A percentile compares a stretch with the other conserved stretches of the same genome.
phyloP scores from a whole-genome alignment of 2,888 invertebrate species.

The Choreutis nemorana region DNA sequence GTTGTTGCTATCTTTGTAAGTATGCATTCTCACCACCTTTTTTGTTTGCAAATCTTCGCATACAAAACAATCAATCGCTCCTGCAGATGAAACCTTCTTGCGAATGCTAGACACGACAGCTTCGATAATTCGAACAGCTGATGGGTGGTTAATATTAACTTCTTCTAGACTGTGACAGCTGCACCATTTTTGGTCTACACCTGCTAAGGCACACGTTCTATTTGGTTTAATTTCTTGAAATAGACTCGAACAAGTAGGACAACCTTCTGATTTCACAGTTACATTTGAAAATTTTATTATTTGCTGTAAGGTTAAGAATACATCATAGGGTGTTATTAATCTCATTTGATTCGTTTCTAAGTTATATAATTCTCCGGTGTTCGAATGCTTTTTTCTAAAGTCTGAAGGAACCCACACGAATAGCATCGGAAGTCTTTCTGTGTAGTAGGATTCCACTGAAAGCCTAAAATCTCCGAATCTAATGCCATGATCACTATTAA shows the following conservation, averaged over 20 bases:
- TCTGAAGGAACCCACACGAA: constrained; percentile 72
- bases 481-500: constrained; percentile 81
- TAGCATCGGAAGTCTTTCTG: constrained; percentile 78
- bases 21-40: constrained; percentile 45
- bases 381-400: constrained; percentile 61
- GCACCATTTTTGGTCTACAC: constrained; percentile 77
- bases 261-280: constrained; percentile 46
- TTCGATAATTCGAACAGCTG: constrained; percentile 46
- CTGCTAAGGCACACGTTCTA: constrained; percentile 72
- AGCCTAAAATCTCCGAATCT: constrained; percentile 73
- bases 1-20: constrained; percentile 29
- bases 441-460: constrained; percentile 77
- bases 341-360: constrained; percentile 70
- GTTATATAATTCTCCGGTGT: constrained; percentile 63
- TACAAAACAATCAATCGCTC: constrained; percentile 27
- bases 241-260: constrained; percentile 70
- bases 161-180: constrained; percentile 68
- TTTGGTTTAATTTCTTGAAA: constrained; percentile 63
- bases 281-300: constrained; percentile 58
- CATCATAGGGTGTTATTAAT: constrained; percentile 77
- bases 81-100: constrained; percentile 16
- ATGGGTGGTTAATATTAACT: constrained; percentile 28
- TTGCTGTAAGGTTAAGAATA: constrained; percentile 73
- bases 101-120: constrained; percentile 34
- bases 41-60: constrained; percentile 62